Conservation (phyloP, 2,113 vertebrate species). For the Mungos mungo region DNA sequence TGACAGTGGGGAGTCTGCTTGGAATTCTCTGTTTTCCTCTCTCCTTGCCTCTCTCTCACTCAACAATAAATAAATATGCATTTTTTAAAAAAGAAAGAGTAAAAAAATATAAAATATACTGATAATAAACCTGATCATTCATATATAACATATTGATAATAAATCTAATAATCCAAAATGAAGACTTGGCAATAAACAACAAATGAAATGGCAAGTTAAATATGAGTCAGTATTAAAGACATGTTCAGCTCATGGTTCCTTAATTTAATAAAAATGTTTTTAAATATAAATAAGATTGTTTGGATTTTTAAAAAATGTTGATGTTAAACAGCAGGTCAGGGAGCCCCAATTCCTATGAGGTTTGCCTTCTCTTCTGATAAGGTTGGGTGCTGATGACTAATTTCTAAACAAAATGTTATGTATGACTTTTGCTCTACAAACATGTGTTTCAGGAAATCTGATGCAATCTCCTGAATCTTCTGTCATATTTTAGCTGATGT, state of each 20-base stretch:
- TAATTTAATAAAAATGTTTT: neutral
- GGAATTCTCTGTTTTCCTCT: too few relatives aligned
- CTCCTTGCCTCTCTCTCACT: too few relatives aligned
- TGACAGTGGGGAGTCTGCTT: too few relatives aligned
- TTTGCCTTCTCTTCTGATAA: neutral
- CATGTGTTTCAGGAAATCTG: neutral
- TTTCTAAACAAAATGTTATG: neutral
- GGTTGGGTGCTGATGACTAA: neutral
- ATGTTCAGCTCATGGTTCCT: neutral
- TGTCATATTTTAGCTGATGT: neutral
- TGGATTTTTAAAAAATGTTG: neutral
- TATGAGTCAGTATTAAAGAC: neutral
- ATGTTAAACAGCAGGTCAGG: neutral
- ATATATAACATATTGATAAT: neutral
- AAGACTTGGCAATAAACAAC: neutral
- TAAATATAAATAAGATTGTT: neutral
- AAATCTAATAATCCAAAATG: neutral
- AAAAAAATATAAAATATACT: neutral
- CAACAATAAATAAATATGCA: too few relatives aligned
- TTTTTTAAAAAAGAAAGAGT: too few relatives aligned
- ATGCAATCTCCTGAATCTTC: neutral
- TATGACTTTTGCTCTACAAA: neutral
- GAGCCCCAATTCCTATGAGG: neutral
- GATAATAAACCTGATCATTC: neutral
- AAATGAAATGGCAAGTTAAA: neutral